Evolutionary conservation across 2,888 invertebrate genomes (phyloP).

Genomic region (Taphrorychus bicolor): DNA sequence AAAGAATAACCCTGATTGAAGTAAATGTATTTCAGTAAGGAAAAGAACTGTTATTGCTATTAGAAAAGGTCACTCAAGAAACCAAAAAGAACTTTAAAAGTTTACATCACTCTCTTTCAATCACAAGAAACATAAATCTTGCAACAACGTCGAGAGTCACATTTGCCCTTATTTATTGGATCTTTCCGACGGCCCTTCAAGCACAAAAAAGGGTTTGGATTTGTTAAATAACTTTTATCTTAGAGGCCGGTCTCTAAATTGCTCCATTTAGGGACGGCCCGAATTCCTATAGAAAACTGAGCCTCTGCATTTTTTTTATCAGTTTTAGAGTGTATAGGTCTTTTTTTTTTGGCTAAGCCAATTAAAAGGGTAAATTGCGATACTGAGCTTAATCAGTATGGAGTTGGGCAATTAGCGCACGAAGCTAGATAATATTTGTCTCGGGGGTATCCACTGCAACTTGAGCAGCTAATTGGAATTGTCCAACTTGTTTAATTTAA

Average conservation of each 20-base stretch:
- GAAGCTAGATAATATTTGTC: neutral
- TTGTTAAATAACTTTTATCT: constrained; percentile 34
- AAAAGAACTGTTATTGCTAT: too few relatives aligned
- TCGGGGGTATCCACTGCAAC: neutral
- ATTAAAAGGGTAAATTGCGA: neutral
- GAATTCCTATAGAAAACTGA: neutral
- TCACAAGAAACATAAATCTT: neutral
- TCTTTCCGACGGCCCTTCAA: constrained; percentile 14
- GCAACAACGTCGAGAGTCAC: constrained; percentile 24
- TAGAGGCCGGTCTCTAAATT: constrained; percentile 19
- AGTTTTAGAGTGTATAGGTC: neutral
- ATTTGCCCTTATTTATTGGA: constrained; percentile 28
- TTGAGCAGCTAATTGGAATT: neutral
- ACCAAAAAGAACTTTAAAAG: too few relatives aligned
- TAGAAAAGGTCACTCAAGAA: too few relatives aligned
- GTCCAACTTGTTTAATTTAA: neutral
- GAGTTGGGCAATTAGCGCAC: neutral
- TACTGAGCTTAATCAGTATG: neutral
- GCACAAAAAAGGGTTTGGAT: constrained; percentile 32
- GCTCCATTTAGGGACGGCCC: constrained; percentile 18
- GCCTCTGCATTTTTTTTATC: neutral
- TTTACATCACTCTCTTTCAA: neutral
- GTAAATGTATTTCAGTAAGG: too few relatives aligned
- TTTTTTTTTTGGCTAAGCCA: too few relatives aligned
- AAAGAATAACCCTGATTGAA: too few relatives aligned